Conservation (phyloP, 2,113 vertebrate genomes). For the Colius striatus region DNA sequence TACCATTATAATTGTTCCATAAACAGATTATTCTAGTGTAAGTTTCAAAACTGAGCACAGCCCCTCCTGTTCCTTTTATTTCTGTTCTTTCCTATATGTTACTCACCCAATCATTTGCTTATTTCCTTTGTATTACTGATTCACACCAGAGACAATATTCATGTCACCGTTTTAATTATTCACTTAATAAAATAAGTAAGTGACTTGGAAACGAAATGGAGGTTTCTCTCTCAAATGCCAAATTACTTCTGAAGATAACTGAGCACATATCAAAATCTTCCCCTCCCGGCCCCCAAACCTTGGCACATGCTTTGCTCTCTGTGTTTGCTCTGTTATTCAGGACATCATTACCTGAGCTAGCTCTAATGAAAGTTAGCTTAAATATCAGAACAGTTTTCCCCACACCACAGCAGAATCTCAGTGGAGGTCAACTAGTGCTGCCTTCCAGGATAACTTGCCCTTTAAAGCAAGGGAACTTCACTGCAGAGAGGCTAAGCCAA, state of each 20-base stretch:
- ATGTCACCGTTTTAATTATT: background rate
- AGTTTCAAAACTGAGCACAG: background rate
- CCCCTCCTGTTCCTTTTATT: background rate
- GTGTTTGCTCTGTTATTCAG: background rate
- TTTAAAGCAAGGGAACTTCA: background rate
- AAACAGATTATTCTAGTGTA: background rate
- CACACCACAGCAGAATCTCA: fast-evolving
- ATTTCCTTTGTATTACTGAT: background rate
- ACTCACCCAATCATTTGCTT: background rate
- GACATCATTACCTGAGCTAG: background rate
- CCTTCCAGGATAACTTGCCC: background rate
- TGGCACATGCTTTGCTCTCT: background rate
- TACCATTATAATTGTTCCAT: background rate
- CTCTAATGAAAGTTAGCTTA: background rate
- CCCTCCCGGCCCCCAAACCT: background rate
- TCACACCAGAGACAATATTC: background rate
- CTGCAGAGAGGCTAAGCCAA: background rate
- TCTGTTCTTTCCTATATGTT: background rate
- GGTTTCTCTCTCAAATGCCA: background rate
- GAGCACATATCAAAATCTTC: background rate
- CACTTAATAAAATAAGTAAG: background rate
- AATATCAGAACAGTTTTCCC: background rate
- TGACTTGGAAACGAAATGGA: background rate
- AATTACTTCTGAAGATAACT: background rate
- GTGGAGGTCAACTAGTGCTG: background rate